Evolutionary conservation across 2,797 vertebrate genomes (phyloP).

Genomic region (Sebastes glaucus): DNA sequence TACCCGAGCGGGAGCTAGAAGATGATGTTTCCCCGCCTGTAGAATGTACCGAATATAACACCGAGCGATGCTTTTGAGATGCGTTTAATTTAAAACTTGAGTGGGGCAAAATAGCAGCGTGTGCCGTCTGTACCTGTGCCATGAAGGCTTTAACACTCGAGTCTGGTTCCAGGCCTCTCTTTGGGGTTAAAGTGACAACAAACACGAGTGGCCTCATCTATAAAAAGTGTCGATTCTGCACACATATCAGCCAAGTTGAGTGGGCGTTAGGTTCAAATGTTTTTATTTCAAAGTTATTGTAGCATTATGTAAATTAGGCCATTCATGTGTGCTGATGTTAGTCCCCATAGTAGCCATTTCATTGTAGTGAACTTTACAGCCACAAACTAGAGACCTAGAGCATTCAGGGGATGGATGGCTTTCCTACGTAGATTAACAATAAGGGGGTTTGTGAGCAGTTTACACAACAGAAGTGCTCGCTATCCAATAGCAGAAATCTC

Average conservation of each 20-base stretch:
- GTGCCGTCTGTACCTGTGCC: neutral
- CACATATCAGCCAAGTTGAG: neutral
- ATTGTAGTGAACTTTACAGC: too few relatives aligned
- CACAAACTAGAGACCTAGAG: too few relatives aligned
- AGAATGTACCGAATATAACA: neutral
- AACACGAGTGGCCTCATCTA: neutral
- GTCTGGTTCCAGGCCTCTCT: neutral
- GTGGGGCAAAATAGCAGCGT: neutral
- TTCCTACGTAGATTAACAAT: too few relatives aligned
- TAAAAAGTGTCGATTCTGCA: neutral
- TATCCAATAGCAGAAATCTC: too few relatives aligned
- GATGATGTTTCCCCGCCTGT: neutral
- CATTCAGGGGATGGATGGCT: too few relatives aligned
- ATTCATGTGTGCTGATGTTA: too few relatives aligned
- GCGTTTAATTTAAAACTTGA: neutral
- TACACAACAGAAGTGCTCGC: too few relatives aligned
- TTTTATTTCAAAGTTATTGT: neutral
- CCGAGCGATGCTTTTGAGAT: neutral
- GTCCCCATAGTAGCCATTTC: too few relatives aligned
- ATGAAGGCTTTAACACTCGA: neutral
- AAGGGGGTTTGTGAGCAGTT: too few relatives aligned
- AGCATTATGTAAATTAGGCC: neutral
- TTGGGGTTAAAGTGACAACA: constrained; percentile 6
- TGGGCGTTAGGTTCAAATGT: neutral
- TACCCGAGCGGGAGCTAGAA: neutral